phyloP scores from a whole-genome alignment of 1,140 invertebrate genomes.

The Coptotermes formosanus region DNA sequence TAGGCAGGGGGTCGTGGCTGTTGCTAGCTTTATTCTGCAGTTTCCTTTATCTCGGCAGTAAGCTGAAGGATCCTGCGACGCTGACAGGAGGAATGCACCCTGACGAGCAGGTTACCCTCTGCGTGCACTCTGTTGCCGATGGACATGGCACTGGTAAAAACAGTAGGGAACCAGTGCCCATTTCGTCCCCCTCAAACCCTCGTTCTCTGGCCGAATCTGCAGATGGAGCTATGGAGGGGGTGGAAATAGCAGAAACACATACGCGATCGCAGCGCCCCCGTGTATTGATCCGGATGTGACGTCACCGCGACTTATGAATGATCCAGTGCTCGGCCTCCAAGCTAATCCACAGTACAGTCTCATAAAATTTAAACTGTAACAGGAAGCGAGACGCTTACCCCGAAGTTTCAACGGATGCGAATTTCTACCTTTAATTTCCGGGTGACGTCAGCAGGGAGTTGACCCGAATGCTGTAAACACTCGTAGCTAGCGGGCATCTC shows the following conservation, averaged over 20 bases:
- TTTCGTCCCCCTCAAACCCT: not conserved
- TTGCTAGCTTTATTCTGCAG: too few species aligned
- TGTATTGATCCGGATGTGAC: constrained; percentile 44
- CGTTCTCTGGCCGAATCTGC: constrained; percentile 20
- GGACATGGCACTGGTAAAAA: not conserved
- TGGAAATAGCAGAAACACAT: constrained; percentile 4
- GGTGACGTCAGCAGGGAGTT: not conserved
- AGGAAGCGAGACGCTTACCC: not conserved
- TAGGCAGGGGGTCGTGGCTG: too few species aligned
- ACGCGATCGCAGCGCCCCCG: constrained; percentile 34
- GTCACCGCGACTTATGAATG: constrained; percentile 45
- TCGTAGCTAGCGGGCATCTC: too few species aligned
- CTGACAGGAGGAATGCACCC: too few species aligned
- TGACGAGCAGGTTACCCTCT: too few species aligned
- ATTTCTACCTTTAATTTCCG: not conserved
- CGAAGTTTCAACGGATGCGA: not conserved
- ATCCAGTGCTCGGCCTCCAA: constrained; percentile 38
- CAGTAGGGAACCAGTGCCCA: not conserved
- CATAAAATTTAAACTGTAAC: not conserved
- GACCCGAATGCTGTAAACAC: not conserved
- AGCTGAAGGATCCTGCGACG: too few species aligned
- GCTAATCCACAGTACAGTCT: constrained; percentile 1
- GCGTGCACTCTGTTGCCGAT: not conserved
- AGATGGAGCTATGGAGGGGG: not conserved
- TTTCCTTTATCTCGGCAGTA: too few species aligned